Conservation (phyloP, 2,113 vertebrate species). For the Pseudopodoces humilis region DNA sequence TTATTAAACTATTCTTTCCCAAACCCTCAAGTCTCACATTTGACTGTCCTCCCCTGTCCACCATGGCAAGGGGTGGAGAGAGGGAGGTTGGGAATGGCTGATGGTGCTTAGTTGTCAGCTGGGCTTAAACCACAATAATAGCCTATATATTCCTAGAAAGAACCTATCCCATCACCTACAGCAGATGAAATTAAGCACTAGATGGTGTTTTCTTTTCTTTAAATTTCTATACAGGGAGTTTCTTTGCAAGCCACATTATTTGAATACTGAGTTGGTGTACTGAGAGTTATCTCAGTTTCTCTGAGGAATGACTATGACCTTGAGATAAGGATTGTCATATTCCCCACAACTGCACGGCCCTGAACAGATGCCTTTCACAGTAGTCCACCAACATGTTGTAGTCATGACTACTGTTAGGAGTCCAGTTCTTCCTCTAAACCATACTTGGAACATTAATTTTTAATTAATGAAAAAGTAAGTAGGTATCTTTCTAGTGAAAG, state of each 20-base stretch:
- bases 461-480: background rate
- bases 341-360: background rate
- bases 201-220: background rate
- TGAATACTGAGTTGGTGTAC: background rate
- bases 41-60: background rate
- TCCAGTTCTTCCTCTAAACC: background rate
- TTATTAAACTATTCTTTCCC: background rate
- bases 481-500: background rate
- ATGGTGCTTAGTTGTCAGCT: background rate
- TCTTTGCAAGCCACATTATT: background rate
- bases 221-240: background rate
- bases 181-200: background rate
- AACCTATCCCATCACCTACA: background rate
- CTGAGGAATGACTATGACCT: background rate
- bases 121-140: background rate
- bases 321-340: background rate
- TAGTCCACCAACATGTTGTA: background rate
- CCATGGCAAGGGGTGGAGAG: background rate
- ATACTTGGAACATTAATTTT: background rate
- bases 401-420: background rate
- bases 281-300: background rate
- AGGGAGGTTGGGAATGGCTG: background rate
- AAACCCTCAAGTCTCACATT: background rate
- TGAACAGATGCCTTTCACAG: background rate
- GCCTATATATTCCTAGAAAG: background rate